phyloP scores from a whole-genome alignment of 2,113 vertebrate species.

The Nibea albiflora region DNA sequence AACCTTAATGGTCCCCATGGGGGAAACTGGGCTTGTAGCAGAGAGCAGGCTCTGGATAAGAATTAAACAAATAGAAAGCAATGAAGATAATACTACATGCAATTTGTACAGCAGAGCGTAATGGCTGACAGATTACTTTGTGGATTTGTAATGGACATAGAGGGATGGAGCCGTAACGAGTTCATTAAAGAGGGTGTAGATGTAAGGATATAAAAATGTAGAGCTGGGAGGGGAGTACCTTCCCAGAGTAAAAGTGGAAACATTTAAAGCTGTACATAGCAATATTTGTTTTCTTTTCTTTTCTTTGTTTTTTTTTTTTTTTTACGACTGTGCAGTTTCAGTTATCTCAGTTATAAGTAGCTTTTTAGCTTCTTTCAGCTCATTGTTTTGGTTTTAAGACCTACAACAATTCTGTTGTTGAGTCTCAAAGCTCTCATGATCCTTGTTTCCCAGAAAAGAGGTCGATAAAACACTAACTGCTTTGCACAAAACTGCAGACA shows the following conservation, averaged over 20 bases:
- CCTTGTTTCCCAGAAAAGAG: background rate
- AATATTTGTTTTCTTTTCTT: too few species aligned
- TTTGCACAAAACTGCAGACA: background rate
- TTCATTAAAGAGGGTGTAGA: slow-evolving; percentile 9
- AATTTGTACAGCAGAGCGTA: slow-evolving; percentile 31
- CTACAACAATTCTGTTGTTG: background rate
- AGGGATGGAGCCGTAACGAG: background rate
- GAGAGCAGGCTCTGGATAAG: slow-evolving; percentile 14
- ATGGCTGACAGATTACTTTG: slow-evolving; percentile 26
- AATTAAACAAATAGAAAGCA: slow-evolving; percentile 45
- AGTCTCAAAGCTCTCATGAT: background rate
- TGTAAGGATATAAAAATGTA: background rate
- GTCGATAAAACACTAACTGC: background rate
- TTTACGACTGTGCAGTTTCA: background rate
- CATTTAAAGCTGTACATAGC: background rate
- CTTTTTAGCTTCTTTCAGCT: background rate
- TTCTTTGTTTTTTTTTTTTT: too few species aligned
- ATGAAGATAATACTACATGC: slow-evolving; percentile 17
- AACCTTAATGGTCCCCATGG: slow-evolving; percentile 56
- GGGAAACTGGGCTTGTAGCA: slow-evolving; percentile 26
- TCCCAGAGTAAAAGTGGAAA: background rate
- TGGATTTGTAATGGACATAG: slow-evolving; percentile 1
- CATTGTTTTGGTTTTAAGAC: background rate
- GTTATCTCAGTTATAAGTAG: background rate
- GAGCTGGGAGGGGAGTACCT: background rate